Evolutionary conservation across 2,113 vertebrate genomes (phyloP).

Genomic region (Marmota flaviventris): DNA sequence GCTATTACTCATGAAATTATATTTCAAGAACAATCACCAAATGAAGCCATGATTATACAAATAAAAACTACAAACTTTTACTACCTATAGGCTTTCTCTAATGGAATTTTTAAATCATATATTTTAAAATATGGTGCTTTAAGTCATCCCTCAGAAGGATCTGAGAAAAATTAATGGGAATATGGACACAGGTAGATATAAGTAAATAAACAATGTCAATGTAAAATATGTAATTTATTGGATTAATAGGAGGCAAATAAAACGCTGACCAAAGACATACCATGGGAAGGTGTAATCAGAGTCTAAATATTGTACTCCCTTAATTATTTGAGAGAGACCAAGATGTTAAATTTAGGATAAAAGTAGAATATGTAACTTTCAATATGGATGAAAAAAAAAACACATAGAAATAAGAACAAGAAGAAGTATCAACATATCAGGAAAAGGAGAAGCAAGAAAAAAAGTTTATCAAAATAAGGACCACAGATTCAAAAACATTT

Average conservation of each 20-base stretch:
- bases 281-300: not conserved
- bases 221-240: not conserved
- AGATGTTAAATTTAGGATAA: not conserved
- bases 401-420: not conserved
- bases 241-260: not conserved
- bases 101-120: not conserved
- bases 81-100: not conserved
- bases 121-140: not conserved
- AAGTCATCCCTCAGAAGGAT: not conserved
- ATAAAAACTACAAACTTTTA: not conserved
- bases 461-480: not conserved
- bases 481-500: not conserved
- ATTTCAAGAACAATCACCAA: not conserved
- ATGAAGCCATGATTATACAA: not conserved
- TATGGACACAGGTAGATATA: not conserved
- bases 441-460: not conserved
- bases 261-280: not conserved
- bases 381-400: not conserved
- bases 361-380: not conserved
- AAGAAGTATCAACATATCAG: not conserved
- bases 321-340: not conserved
- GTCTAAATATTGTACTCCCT: not conserved
- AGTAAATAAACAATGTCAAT: not conserved
- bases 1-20: rapidly evolving
- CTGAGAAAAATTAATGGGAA: not conserved